Evolutionary conservation across 2,113 vertebrate genomes (phyloP), one percentile per base, ranked within the genome.

Genomic region (Heterocephalus glaber): DNA sequence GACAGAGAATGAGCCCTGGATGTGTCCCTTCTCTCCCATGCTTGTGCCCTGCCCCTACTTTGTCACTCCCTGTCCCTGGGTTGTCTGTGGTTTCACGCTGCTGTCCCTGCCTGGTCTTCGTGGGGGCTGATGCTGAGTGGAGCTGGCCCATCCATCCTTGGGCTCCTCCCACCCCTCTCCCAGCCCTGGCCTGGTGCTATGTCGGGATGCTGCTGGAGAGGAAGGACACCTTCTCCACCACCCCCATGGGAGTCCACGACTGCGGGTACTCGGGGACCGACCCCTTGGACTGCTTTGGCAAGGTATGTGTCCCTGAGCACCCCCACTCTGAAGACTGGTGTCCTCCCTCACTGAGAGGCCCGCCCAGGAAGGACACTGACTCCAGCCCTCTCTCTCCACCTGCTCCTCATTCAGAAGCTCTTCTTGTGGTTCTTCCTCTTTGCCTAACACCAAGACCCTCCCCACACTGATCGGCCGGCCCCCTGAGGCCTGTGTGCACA

Each of bases 151-250:
- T 19, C 84, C n/a, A 8, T 41, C 47, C 41, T n/a, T 0, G 2
- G 3, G 13, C 33, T 54, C 65, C 88, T 74, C 94, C 56, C 94
- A 24, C 33, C 26, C 7, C 47, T 35, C 52, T 68, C 94, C 52
- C 87, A 99, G 98, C 99, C 89, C 97, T 99, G 35, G 96, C 98
- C 97, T 99, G 99, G 98, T 99, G 99, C 97, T 99, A 98, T 28
- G 95, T 99, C 17, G 99, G 98, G 66, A 98, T 99, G 98, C 98
- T 99, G 97, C 97, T 99, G 96, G 99, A 99, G 97, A 98, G 98
- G 86, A 98, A 98, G 76, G 97, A 98, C 0, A 98, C 97, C 5
- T 99, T 99, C 97, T 97, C 98, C 77, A 98, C 98, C 20, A 98
- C 98, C 2, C 99, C 98, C 1, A 98, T 98, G 98, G 99, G 98